Evolutionary conservation across 2,888 invertebrate genomes (phyloP), one percentile per base, ranked within the genome.

Genomic region (Teinopalpus imperialis): DNA sequence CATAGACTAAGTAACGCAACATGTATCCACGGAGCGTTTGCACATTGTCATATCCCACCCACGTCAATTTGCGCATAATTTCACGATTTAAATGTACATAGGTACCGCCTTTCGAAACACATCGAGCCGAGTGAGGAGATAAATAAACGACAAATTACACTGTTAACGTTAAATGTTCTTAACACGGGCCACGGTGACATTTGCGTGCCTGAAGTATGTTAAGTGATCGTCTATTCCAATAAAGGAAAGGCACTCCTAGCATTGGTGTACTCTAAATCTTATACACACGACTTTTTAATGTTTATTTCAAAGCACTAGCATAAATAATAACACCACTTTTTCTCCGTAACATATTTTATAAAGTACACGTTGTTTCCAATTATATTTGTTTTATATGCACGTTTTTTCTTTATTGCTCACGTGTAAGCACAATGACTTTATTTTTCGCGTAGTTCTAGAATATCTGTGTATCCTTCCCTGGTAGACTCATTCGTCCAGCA

Each of bases 111-210:
- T 80, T 69, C 79, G 75, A 79, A 80, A 83, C 75, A 79, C 71
- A 76, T 75, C 74, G 71, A 63, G 64, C 62, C 57, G 64, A 66
- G 69, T 68, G 56, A 59, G 59, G 61, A 70, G 69, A 81, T 86
- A 87, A 87, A 83, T 81, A 81, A 82, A 74, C 49, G 63, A 81
- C 82, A 81, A 86, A 87, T 87, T 85, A 85, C 81, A 78, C 68
- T 59, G 69, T 65, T 65, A 58, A 66, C 65, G 68, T 66, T 67
- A 72, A 66, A 66, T 44, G 63, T 63, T 62, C 58, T 57, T 62
- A 32, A 73, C 76, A 77, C 72, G 72, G 69, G 73, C 67, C 53
- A 51, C 53, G 57, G 66, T 72, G 76, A 79, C 75, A 82, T 83
- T 86, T 82, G 81, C 81, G 79, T 80, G 74, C 66, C 66, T 68